Percentiles rank a stretch among this genome's conserved stretches.
Conservation (phyloP, 2,888 invertebrate genomes). For the Hypena proboscidalis region DNA sequence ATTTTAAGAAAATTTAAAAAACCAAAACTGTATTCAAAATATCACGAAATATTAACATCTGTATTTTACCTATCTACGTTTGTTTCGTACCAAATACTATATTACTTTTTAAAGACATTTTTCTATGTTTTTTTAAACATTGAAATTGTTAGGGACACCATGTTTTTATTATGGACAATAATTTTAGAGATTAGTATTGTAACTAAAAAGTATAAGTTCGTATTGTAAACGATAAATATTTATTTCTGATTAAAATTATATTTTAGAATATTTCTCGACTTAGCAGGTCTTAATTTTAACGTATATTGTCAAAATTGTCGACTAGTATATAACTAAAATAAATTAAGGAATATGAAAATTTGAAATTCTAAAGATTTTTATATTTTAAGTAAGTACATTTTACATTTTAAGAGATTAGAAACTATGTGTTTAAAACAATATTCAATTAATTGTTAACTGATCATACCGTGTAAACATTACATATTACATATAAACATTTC, state of each 20-base stretch:
- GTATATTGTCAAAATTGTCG: not conserved
- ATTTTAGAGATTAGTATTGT: slow-evolving; percentile 16
- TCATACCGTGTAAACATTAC: not conserved
- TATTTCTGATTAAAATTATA: not conserved
- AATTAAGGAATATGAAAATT: not conserved
- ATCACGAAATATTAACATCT: too few species aligned
- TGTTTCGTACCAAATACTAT: too few species aligned
- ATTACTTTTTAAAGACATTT: too few species aligned
- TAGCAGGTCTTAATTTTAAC: not conserved
- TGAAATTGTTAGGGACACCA: not conserved
- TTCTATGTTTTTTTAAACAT: not conserved
- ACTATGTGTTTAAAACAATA: not conserved
- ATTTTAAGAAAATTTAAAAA: too few species aligned
- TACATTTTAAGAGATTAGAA: not conserved
- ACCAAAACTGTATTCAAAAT: too few species aligned
- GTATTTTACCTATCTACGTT: too few species aligned
- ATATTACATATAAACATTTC: not conserved
- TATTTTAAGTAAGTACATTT: not conserved
- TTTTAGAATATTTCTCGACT: not conserved
- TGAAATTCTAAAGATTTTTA: slow-evolving; percentile 8
- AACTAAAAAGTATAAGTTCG: not conserved
- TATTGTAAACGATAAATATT: not conserved
- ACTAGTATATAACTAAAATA: not conserved
- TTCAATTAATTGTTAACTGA: not conserved
- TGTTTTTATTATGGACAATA: slow-evolving; percentile 24